phyloP scores from a whole-genome alignment of 2,888 invertebrate genomes.

The Thymelicus acteon region DNA sequence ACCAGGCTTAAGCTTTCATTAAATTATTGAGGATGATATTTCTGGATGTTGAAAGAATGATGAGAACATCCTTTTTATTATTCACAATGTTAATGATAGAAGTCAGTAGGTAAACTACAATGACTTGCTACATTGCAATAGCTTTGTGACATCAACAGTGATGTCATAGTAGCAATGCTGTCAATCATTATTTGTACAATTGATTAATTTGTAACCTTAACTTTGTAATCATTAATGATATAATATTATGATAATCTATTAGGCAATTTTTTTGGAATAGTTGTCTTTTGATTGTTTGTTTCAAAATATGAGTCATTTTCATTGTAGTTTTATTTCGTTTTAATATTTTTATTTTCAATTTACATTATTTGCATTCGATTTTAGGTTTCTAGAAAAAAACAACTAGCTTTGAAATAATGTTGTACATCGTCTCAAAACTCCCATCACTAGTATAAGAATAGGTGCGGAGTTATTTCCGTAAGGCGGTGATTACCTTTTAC shows the following conservation, averaged over 20 bases:
- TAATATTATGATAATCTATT: no score
- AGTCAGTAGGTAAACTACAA: background rate
- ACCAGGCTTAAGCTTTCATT: no score
- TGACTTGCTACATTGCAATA: background rate
- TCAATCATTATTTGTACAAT: no score
- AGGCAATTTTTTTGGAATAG: no score
- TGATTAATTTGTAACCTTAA: conserved; percentile 4
- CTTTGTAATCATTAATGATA: background rate
- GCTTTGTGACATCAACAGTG: background rate
- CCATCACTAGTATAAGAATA: background rate
- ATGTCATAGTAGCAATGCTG: background rate
- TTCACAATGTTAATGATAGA: background rate
- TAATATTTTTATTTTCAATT: no score
- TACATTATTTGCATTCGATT: no score
- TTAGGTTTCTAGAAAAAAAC: no score
- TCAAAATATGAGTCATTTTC: no score
- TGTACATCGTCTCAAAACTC: no score
- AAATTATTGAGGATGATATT: background rate
- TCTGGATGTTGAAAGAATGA: background rate
- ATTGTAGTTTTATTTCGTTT: no score
- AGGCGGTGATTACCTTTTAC: conserved; percentile 26
- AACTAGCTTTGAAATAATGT: no score
- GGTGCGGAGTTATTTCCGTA: conserved; percentile 4
- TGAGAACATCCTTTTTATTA: background rate
- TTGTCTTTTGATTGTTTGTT: no score